Evolutionary conservation across 2,888 invertebrate species (phyloP), one percentile per base, ranked within the genome.

Genomic region (Minunthozetes semirufus): DNA sequence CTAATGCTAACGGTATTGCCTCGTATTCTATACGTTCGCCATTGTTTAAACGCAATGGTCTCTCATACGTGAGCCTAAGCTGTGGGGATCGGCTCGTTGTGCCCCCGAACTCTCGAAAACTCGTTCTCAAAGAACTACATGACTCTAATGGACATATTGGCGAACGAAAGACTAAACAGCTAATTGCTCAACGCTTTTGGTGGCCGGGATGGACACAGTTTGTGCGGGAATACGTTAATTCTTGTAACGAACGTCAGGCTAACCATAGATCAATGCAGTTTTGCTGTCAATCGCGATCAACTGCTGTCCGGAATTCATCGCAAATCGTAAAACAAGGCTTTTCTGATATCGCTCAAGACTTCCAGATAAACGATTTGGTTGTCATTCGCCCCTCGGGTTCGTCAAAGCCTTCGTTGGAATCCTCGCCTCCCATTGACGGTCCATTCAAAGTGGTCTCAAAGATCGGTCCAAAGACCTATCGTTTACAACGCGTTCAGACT

Each of bases 191-290:
- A 0, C 29, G 17, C n/a, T 61, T 33, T n/a, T 61, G 71, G 56
- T 71, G 71, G 71, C 71, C 59, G 6, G 19, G 1, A 15, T 38
- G 50, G 11, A 1, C 22, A 0, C 4, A 6, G 0, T 56, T 71
- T 25, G 15, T 71, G 17, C 53, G 42, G 6, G 5, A 38, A 13
- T n/a, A 56, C 33, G 71, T 75, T 0, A 42, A 2, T 9, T 59
- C 59, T 8, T 75, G 75, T 19, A 38, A 50, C 22, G 2, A 19
- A 0, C 71, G 75, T 22, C 75, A 75, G 13, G 11, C 0, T 59
- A 71, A 22, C 11, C 27, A 19, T 8, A 4, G 4, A 22, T 15
- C 42, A n/a, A 5, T 9, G 15, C 63, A 19, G 22, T 13, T 5
- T 29, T 61, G 42, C 42, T 42, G 13, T 13, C 8, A 8, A 1